Conservation (phyloP, 2,888 invertebrate species). For the Tenthredo mesomela region DNA sequence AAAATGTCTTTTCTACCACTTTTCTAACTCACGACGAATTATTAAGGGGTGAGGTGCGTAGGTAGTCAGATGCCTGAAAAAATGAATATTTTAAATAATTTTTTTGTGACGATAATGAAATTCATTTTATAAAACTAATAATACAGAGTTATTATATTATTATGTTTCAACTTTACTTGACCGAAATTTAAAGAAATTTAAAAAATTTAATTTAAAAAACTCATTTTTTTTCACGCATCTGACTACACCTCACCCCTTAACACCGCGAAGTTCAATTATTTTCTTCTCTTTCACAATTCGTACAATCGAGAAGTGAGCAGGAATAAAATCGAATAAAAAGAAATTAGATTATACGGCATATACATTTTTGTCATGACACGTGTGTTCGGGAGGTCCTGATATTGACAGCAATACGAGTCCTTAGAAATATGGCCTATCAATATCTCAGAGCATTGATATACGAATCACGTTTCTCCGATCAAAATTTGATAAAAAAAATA, state of each 20-base stretch:
- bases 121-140: too few relatives aligned
- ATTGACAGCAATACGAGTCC: constrained; percentile 5
- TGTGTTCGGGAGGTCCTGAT: background rate
- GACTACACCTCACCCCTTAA: too few relatives aligned
- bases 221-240: too few relatives aligned
- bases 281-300: background rate
- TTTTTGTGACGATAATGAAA: too few relatives aligned
- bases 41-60: too few relatives aligned
- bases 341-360: background rate
- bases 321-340: background rate
- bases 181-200: too few relatives aligned
- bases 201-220: too few relatives aligned
- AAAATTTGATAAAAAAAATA: constrained; percentile 5
- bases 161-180: too few relatives aligned
- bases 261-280: background rate
- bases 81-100: too few relatives aligned
- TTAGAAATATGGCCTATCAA: constrained; percentile 16
- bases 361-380: background rate
- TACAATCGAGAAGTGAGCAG: background rate
- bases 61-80: too few relatives aligned
- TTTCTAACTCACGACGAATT: background rate
- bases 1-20: background rate
- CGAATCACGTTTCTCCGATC: constrained; percentile 33
- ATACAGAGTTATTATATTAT: too few relatives aligned
- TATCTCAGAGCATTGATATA: constrained; percentile 14